These are phyloP conservation scores for Threskiornis aethiopicus DNA, from an alignment of 2,797 vertebrate genomes.

Conservation along the genomic window DNA sequence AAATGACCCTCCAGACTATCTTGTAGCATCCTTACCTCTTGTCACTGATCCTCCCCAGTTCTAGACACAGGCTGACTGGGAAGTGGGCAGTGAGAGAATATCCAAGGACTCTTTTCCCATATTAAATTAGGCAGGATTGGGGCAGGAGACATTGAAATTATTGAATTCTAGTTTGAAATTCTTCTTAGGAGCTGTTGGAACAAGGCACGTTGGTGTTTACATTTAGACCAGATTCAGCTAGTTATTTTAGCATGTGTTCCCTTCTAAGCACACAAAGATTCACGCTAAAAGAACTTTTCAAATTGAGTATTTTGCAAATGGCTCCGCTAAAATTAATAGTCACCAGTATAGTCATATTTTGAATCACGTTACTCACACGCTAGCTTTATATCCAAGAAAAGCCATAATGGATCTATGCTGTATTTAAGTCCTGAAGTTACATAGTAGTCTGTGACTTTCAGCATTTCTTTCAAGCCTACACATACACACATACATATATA, in stretches of 20 bases:
- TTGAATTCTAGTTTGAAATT: not conserved
- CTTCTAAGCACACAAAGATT: not conserved
- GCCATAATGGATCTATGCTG: not conserved
- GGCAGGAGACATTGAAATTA: not conserved
- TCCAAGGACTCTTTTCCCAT: not conserved
- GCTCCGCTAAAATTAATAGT: not conserved
- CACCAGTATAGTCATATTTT: not conserved
- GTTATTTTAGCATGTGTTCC: not conserved
- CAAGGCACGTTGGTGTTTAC: fast-evolving
- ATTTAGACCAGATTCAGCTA: not conserved
- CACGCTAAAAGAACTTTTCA: not conserved
- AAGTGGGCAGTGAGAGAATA: not conserved
- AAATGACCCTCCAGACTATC: not conserved
- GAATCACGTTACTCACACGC: fast-evolving
- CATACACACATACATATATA: not conserved
- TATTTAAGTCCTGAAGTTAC: not conserved
- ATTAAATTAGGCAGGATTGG: not conserved
- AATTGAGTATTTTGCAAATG: not conserved
- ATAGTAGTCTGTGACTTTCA: not conserved
- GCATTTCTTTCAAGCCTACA: not conserved
- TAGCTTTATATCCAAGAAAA: not conserved
- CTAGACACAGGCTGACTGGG: not conserved
- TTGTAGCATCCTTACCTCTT: not conserved
- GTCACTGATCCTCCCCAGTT: not conserved
- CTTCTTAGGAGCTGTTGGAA: not conserved